Evolutionary conservation across 2,888 invertebrate species (phyloP), one percentile per base, ranked within the genome.

Genomic region (Taenaris catops): DNA sequence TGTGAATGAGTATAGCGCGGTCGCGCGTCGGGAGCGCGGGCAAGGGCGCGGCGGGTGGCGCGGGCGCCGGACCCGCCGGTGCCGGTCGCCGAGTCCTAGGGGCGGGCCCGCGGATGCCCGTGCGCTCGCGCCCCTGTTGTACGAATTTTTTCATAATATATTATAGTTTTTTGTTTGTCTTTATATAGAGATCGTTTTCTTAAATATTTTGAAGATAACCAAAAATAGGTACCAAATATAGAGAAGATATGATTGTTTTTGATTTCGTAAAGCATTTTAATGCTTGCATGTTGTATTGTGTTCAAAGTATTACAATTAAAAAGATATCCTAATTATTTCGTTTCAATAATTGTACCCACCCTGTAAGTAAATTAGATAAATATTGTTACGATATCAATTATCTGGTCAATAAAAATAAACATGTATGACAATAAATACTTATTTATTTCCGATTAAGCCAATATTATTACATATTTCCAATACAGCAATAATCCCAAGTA

Each of bases 251-350:
- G 65, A 76, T 78, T 81, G 75, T 84, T 86, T 84, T 70, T 69
- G 84, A 79, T 81, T 84, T 81, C 79, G 64, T 70, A 75, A 83
- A 86, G 84, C 84, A 84, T 86, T 71, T 72, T 74, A 51, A 84
- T 86, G 87, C 86, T 86, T 86, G 81, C 86, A 87, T 84, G 86
- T 86, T 83, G 84, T 87, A 84, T 87, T 87, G 87, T 86, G 86
- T 87, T 87, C 86, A 86, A 76, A 84, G 81, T 81, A 83, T 72
- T 75, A 79, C 66, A 58, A 81, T 75, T 76, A 83, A 81, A 84
- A 81, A 76, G 73, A 81, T 79, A 78, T 75, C 63, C 66, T 62
- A 58, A 62, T 62, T 27, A 38, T 45, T 34, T 44, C 49, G 51
- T 55, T 62, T 63, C 41, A 47, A 54, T 58, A 31, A 27, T 25